A percentile compares a stretch with the other conserved stretches of the same genome.
These are phyloP conservation scores for Aelia acuminata DNA, from an alignment of 2,888 invertebrate species.

Conservation along the genomic window DNA sequence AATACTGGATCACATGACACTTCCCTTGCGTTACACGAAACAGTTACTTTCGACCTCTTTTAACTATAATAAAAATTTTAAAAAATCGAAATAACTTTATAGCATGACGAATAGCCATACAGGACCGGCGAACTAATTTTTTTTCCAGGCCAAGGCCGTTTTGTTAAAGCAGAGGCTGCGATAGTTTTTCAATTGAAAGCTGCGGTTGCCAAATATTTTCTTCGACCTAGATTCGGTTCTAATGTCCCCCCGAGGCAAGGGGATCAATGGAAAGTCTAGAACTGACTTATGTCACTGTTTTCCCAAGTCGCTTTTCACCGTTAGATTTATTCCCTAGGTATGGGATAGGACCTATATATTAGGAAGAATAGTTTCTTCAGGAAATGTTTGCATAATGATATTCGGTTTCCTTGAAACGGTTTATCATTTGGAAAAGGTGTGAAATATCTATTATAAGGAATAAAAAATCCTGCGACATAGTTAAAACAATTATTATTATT, in stretches of 20 bases:
- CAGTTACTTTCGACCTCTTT: neutral
- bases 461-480: neutral
- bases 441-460: neutral
- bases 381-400: neutral
- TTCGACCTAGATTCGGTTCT: conserved; percentile 39
- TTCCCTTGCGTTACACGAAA: neutral
- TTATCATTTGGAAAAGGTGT: neutral
- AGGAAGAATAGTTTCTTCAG: neutral
- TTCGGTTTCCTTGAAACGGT: neutral
- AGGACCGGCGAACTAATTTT: neutral
- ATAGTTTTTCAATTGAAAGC: conserved; percentile 49
- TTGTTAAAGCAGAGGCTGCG: neutral
- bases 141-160: neutral
- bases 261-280: conserved; percentile 40
- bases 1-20: neutral
- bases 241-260: conserved; percentile 14
- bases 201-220: conserved; percentile 47
- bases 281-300: conserved; percentile 48
- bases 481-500: neutral
- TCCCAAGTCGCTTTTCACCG: conserved; percentile 31
- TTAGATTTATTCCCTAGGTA: conserved; percentile 1
- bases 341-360: neutral
- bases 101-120: neutral
- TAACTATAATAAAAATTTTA: neutral
- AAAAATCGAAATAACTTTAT: neutral